A percentile compares a stretch with the other conserved stretches of the same genome.
phyloP scores from a whole-genome alignment of 2,113 vertebrate species.

The Pogonocichla stellata region DNA sequence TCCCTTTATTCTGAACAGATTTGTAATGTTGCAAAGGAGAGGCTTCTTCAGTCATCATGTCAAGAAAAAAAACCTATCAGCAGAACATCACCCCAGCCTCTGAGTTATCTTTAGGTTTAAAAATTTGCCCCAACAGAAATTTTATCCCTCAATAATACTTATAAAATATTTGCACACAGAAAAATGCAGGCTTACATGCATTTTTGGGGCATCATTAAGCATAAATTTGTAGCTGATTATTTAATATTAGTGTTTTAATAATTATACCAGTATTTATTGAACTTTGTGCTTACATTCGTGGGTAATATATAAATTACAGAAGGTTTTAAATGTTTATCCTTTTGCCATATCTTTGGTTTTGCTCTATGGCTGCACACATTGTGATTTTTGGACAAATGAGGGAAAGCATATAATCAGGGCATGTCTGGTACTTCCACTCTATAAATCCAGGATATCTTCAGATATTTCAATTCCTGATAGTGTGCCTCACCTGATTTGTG shows the following conservation, averaged over 20 bases:
- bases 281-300: not conserved
- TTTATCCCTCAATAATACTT: slow-evolving; percentile 9
- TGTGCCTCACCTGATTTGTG: not conserved
- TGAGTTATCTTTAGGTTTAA: not conserved
- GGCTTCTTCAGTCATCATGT: slow-evolving; percentile 24
- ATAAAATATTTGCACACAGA: not conserved
- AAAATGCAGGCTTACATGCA: not conserved
- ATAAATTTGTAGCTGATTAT: not conserved
- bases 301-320: not conserved
- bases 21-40: slow-evolving; percentile 45
- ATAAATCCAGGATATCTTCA: not conserved
- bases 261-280: not conserved
- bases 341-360: not conserved
- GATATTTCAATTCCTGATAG: not conserved
- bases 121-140: not conserved
- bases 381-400: not conserved
- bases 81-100: not conserved
- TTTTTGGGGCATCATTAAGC: slow-evolving; percentile 16
- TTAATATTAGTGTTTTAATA: not conserved
- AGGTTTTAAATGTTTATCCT: not conserved
- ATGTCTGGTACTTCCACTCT: not conserved
- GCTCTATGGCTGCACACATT: not conserved
- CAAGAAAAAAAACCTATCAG: not conserved
- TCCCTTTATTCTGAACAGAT: slow-evolving; percentile 37
- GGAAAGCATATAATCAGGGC: not conserved